Conservation (phyloP, 2,113 vertebrate genomes). For the Anarrhichthys ocellatus region DNA sequence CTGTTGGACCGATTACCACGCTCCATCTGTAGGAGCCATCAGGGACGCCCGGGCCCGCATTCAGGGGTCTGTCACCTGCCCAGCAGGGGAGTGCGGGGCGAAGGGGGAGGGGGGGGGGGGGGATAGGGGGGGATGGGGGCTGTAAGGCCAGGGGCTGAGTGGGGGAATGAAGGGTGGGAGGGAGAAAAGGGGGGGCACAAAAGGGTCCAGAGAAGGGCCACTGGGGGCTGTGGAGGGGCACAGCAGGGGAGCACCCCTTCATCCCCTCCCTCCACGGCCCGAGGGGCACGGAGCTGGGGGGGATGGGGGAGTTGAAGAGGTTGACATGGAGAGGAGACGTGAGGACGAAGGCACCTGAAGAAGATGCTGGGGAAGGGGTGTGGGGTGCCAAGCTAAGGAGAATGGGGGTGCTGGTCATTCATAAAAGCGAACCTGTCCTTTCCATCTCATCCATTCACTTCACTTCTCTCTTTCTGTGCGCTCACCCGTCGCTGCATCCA, state of each 20-base stretch:
- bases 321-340: conserved; percentile 67
- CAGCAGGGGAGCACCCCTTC: conserved; percentile 93
- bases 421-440: conserved; percentile 53
- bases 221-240: conserved; percentile 87
- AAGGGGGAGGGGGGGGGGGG: conserved; percentile 80
- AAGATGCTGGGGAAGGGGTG: conserved; percentile 59
- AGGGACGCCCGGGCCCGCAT: conserved; percentile 92
- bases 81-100: conserved; percentile 88
- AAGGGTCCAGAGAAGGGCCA: conserved; percentile 86
- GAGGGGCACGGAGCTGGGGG: conserved; percentile 73
- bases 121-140: conserved; percentile 79
- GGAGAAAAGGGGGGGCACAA: conserved; percentile 90
- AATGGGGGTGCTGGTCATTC: conserved; percentile 49
- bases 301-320: conserved; percentile 64
- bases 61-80: conserved; percentile 99
- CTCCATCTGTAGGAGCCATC: conserved; percentile 99
- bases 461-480: conserved; percentile 35
- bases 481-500: conserved; percentile 12
- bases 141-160: conserved; percentile 81
- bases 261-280: conserved; percentile 84
- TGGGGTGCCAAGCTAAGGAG: conserved; percentile 38
- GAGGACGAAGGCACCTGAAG: conserved; percentile 78
- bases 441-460: conserved; percentile 59
- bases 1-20: conserved; percentile 99
- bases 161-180: conserved; percentile 89